phyloP scores from a whole-genome alignment of 1,140 invertebrate species.

The Drosophila repleta region DNA sequence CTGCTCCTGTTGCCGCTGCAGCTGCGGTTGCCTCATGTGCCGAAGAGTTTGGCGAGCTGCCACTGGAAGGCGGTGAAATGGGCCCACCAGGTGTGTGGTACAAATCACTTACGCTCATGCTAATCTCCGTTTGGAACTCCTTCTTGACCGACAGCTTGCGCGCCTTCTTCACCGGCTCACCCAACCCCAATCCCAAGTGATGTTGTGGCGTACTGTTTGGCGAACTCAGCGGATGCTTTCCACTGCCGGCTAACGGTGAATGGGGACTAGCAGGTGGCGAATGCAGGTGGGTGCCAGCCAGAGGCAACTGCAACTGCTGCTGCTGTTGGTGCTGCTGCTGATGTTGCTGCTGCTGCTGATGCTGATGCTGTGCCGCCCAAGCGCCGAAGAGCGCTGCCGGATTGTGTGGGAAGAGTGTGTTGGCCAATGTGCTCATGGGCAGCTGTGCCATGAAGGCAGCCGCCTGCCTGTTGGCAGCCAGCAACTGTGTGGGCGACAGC shows the following conservation, averaged over 20 bases:
- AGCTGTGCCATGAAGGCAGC: conserved; percentile 84
- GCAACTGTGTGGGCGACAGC: conserved; percentile 85
- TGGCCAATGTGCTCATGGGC: conserved; percentile 77
- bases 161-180: conserved; percentile 76
- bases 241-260: conserved; percentile 60
- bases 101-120: conserved; percentile 73
- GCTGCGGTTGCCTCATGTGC: conserved; percentile 57
- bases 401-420: conserved; percentile 84
- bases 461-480: conserved; percentile 85
- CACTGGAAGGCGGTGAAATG: conserved; percentile 84
- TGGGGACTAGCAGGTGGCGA: conserved; percentile 78
- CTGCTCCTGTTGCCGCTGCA: conserved; percentile 61
- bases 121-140: conserved; percentile 77
- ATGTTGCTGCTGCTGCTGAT: conserved; percentile 61
- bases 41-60: conserved; percentile 85
- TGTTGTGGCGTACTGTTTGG: conserved; percentile 73
- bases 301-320: conserved; percentile 51
- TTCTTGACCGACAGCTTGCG: conserved; percentile 82
- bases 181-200: conserved; percentile 35
- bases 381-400: conserved; percentile 86
- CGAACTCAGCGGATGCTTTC: conserved; percentile 67
- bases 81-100: conserved; percentile 84
- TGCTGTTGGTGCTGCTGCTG: conserved; percentile 74
- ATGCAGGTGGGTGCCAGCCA: conserved; percentile 74
- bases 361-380: conserved; percentile 79